Percentiles rank a stretch among this genome's conserved stretches.
Evolutionary conservation across 2,113 vertebrate species (phyloP).

Genomic region (Catagonus wagneri): DNA sequence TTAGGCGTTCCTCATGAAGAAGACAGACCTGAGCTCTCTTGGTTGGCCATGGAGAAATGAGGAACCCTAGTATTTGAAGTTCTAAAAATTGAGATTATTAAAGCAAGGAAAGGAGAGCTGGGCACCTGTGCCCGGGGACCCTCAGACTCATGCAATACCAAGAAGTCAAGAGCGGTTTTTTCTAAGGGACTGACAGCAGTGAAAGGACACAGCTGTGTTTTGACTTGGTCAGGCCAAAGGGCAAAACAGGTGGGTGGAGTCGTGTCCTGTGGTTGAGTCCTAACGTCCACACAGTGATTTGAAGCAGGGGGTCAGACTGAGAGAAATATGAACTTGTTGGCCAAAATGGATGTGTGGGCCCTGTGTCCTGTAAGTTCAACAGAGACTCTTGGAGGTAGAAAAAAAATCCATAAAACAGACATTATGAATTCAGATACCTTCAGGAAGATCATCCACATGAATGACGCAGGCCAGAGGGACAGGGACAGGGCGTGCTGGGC

Average conservation of each 20-base stretch:
- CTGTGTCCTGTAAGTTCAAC: neutral
- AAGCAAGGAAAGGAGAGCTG: neutral
- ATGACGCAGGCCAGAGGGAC: neutral
- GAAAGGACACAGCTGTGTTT: neutral
- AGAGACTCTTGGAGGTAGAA: neutral
- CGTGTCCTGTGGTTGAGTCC: neutral
- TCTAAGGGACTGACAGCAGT: neutral
- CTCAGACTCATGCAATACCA: neutral
- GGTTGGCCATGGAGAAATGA: neutral
- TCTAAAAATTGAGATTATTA: neutral
- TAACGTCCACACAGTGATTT: neutral
- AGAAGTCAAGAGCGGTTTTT: neutral
- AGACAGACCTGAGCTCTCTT: neutral
- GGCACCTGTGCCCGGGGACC: neutral
- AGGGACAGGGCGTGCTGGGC: neutral
- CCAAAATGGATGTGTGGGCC: neutral
- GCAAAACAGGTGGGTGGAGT: neutral
- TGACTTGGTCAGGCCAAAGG: neutral
- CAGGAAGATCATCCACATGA: neutral
- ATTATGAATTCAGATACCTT: neutral
- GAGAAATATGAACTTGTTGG: neutral
- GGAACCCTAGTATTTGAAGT: neutral
- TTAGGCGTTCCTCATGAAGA: neutral
- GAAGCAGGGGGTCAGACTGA: neutral
- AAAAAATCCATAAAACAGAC: conserved; percentile 20